These are phyloP conservation scores for Tiaroga cobitis DNA, from an alignment of 2,797 vertebrate genomes.

Conservation along the genomic window DNA sequence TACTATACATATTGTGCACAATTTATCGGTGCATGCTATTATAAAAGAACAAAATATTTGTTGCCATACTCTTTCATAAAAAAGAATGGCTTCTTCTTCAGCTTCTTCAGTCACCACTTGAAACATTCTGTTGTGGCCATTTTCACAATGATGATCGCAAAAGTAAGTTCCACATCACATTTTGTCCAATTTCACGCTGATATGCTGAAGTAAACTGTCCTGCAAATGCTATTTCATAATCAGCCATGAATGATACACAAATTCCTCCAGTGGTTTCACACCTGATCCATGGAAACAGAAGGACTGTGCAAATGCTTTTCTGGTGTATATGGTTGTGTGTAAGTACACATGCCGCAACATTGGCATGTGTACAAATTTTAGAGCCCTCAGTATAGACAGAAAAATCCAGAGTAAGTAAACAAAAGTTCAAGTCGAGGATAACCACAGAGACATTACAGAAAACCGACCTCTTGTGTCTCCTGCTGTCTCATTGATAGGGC, in stretches of 20 bases:
- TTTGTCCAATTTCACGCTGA: neutral
- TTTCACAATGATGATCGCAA: neutral
- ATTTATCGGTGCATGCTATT: neutral
- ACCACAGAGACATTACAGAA: constrained; percentile 40
- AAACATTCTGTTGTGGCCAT: neutral
- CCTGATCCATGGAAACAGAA: constrained; percentile 12
- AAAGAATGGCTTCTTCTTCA: neutral
- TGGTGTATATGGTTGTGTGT: constrained; percentile 11
- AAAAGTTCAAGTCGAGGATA: constrained; percentile 41
- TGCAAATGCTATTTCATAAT: neutral
- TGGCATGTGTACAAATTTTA: constrained; percentile 23
- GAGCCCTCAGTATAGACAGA: constrained; percentile 2
- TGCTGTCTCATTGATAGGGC: constrained; percentile 35
- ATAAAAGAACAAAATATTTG: neutral
- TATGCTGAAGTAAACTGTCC: neutral
- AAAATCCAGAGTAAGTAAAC: constrained; percentile 25
- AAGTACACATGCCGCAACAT: neutral
- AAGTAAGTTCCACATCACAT: neutral
- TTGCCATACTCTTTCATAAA: neutral
- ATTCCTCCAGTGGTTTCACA: constrained; percentile 14
- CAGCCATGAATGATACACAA: constrained; percentile 3
- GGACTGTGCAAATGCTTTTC: constrained; percentile 1
- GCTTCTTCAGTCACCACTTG: neutral
- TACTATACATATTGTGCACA: neutral
- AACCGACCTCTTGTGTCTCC: constrained; percentile 36